Evolutionary conservation across 1,140 invertebrate genomes (phyloP), one percentile per base, ranked within the genome.

Genomic region (Aphelenchoides besseyi): DNA sequence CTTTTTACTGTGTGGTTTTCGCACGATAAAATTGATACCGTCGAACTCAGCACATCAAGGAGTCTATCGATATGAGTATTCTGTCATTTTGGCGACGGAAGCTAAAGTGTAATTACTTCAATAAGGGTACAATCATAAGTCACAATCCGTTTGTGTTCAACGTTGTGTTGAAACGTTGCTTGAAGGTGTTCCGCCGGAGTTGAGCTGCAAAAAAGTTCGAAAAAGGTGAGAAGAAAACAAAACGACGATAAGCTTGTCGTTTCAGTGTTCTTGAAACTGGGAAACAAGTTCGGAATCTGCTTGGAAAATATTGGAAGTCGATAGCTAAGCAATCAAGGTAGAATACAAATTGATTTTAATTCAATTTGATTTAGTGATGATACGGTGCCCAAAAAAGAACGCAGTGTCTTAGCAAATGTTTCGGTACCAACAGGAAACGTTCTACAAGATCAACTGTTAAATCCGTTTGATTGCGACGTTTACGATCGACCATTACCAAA

Each of bases 111-210:
- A n/a, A n/a, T n/a, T n/a, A n/a, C n/a, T n/a, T n/a, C n/a, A n/a
- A n/a, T n/a, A n/a, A n/a, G n/a, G 62, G 5, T 66, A 66, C 62
- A 52, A 66, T 29, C 62, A 66, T 67, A 3, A 36, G 16, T 5
- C 52, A 8, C 61, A 52, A 23, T 5, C 62, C 5, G n/a, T 66
- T 66, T 66, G 62, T 29, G 62, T 66, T 5, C 33, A 66, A 29
- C 30, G 61, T 23, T 66, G 62, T 29, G 62, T 66, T 8, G 33
- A 67, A 29, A 18, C 18, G 3, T 67, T 66, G 16, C 18, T 66
- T 8, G 62, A 29, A 8, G 62, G 61, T 5, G 18, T 59, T n/a
- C 62, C 62, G 16, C 62, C 5, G 62, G 16, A 52, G 33, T 8
- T 66, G 62, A 66, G 62, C 16, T 5, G 55, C 55, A 18, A 48